Evolutionary conservation across 2,113 vertebrate species (phyloP).

Genomic region (Oreocharis arfaki): DNA sequence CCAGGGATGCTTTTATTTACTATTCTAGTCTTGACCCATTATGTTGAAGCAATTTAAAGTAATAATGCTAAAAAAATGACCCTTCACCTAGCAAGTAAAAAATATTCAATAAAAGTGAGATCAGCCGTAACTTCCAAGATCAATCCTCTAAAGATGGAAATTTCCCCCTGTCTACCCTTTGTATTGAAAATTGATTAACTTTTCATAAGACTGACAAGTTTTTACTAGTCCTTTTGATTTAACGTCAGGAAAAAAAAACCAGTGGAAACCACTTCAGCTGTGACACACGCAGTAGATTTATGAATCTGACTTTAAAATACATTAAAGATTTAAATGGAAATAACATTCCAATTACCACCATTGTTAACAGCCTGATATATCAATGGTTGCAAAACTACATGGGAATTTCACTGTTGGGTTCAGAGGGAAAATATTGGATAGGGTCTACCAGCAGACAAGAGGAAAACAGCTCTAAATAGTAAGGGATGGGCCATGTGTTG

Average conservation of each 20-base stretch:
- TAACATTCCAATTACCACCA: slow-evolving; percentile 37
- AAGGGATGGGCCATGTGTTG: background rate
- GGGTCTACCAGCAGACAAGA: background rate
- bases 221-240: slow-evolving; percentile 56
- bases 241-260: background rate
- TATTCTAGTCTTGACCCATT: slow-evolving; percentile 36
- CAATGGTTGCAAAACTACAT: background rate
- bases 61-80: slow-evolving; percentile 70
- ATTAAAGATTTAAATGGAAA: slow-evolving; percentile 63
- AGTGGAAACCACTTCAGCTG: background rate
- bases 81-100: slow-evolving; percentile 60
- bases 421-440: background rate
- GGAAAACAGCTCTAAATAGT: background rate
- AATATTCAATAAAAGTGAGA: slow-evolving; percentile 64
- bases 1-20: slow-evolving; percentile 48
- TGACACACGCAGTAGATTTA: slow-evolving; percentile 31
- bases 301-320: slow-evolving; percentile 49
- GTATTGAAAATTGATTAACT: slow-evolving; percentile 69
- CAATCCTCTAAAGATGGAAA: slow-evolving; percentile 58
- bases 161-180: slow-evolving; percentile 61
- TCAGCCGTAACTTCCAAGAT: slow-evolving; percentile 57
- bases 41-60: slow-evolving; percentile 64
- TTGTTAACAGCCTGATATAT: slow-evolving; percentile 21
- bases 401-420: background rate
- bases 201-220: slow-evolving; percentile 33